These are phyloP conservation scores for Fistularia tabacaria DNA, from an alignment of 2,797 vertebrate genomes.

Conservation along the genomic window DNA sequence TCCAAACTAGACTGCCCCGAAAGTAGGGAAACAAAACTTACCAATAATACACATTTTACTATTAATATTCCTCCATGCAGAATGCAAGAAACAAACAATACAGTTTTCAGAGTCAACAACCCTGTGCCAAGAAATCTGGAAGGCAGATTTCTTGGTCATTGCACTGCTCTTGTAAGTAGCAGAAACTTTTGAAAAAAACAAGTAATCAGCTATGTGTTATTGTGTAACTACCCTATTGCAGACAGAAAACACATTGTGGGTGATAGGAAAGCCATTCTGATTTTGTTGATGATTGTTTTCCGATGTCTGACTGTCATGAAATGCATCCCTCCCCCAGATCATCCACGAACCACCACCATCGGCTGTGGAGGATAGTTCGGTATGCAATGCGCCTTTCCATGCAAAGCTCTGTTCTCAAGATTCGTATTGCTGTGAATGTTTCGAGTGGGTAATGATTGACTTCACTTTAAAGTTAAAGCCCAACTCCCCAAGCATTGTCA, in stretches of 20 bases:
- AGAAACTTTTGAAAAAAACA: slow-evolving; percentile 31
- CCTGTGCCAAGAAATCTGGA: slow-evolving; percentile 60
- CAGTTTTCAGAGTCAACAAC: slow-evolving; percentile 36
- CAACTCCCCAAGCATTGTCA: slow-evolving; percentile 19
- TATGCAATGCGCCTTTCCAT: slow-evolving; percentile 66
- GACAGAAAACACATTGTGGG: slow-evolving; percentile 31
- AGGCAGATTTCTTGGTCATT: slow-evolving; percentile 73
- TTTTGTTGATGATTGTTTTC: neutral
- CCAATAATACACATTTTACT: slow-evolving; percentile 2
- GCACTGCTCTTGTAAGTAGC: slow-evolving; percentile 45
- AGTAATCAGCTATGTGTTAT: slow-evolving; percentile 59
- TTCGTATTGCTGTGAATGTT: neutral
- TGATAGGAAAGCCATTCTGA: neutral
- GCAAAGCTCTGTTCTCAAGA: slow-evolving; percentile 10
- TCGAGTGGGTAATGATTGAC: slow-evolving; percentile 22
- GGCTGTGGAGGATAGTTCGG: slow-evolving; percentile 88
- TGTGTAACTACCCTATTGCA: slow-evolving; percentile 50
- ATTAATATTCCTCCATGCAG: neutral
- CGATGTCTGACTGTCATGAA: no score
- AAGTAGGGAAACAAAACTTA: neutral
- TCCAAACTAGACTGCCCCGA: neutral
- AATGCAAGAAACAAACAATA: slow-evolving; percentile 8
- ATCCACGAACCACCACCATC: slow-evolving; percentile 92
- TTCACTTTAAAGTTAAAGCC: slow-evolving; percentile 20
- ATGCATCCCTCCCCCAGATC: slow-evolving; percentile 71